Evolutionary conservation across 2,888 invertebrate genomes (phyloP).

Genomic region (Carterocephalus palaemon): DNA sequence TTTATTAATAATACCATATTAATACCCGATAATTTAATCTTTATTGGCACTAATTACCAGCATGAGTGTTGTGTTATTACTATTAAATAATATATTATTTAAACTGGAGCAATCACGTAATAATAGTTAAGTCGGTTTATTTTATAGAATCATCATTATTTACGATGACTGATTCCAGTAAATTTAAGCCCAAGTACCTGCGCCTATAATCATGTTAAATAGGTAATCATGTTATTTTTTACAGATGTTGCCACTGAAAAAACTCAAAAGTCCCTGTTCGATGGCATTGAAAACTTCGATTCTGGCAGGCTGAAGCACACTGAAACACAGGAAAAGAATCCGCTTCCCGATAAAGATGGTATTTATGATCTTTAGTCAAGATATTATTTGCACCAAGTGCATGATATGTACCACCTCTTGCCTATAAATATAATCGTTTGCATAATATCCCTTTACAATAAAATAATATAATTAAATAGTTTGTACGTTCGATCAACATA

Average conservation of each 20-base stretch:
- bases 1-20: no score
- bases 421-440: not conserved
- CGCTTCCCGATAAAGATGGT: slow-evolving; percentile 96
- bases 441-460: no score
- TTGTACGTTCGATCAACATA: slow-evolving; percentile 11
- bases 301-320: slow-evolving; percentile 91
- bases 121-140: no score
- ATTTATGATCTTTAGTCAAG: slow-evolving; percentile 38
- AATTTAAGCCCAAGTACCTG: no score
- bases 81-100: no score
- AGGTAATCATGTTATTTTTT: slow-evolving; percentile 42
- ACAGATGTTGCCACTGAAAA: slow-evolving; percentile 93
- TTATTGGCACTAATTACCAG: no score
- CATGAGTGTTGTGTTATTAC: slow-evolving; percentile 38
- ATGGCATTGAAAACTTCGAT: slow-evolving; percentile 92
- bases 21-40: no score
- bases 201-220: not conserved
- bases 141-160: no score
- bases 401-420: slow-evolving; percentile 7
- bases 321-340: slow-evolving; percentile 95
- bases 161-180: not conserved
- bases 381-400: slow-evolving; percentile 22
- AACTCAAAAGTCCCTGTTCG: slow-evolving; percentile 89
- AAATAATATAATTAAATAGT: no score
- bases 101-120: no score